phyloP scores from a whole-genome alignment of 2,797 vertebrate species.

The Amphiprion clarkii region DNA sequence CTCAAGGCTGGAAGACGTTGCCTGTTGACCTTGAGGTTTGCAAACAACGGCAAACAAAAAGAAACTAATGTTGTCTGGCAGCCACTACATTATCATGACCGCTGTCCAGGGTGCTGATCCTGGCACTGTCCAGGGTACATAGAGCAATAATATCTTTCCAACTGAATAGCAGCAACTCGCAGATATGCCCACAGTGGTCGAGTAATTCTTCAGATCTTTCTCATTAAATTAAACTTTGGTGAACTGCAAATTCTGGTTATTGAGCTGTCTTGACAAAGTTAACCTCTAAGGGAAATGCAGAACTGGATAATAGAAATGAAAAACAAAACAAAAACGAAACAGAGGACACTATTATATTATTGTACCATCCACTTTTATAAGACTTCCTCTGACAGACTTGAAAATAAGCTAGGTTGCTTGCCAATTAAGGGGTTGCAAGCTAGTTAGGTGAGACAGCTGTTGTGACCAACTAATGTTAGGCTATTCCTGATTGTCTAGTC shows the following conservation, averaged over 20 bases:
- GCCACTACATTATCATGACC: background rate
- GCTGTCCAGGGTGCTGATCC: conserved; percentile 9
- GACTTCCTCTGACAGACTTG: background rate
- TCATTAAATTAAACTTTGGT: background rate
- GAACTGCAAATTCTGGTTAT: background rate
- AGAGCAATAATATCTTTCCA: background rate
- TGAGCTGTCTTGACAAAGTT: background rate
- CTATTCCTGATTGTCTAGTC: too few relatives aligned
- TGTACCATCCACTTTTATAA: background rate
- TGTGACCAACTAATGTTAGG: background rate
- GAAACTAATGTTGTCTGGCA: background rate
- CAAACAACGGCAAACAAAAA: background rate
- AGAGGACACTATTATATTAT: background rate
- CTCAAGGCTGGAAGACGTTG: background rate
- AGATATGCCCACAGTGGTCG: background rate
- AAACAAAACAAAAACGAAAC: background rate
- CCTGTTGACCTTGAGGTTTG: background rate
- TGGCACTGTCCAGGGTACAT: background rate
- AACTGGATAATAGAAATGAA: background rate
- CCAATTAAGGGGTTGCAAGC: background rate
- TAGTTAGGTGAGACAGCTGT: background rate
- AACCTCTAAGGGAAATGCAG: background rate
- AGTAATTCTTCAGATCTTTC: background rate
- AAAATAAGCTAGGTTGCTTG: background rate
- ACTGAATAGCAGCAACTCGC: background rate